A percentile compares a stretch with the other conserved stretches of the same genome.
These are phyloP conservation scores for Corynorhinus townsendii DNA, from an alignment of 2,113 vertebrate genomes.

Conservation along the genomic window DNA sequence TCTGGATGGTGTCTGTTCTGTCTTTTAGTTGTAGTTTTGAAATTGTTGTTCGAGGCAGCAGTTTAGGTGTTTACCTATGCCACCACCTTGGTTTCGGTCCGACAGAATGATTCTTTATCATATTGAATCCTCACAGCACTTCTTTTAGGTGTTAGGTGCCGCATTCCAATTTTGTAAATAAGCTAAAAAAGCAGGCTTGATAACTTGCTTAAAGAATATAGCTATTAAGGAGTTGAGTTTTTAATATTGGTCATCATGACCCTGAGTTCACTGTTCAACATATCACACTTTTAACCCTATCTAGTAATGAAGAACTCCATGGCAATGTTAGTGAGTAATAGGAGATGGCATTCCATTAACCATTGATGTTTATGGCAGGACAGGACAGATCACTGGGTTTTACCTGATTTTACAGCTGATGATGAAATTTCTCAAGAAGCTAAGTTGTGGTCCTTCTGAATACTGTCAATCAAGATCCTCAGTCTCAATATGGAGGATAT, in stretches of 20 bases:
- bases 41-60: too few species aligned
- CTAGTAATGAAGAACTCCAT: neutral
- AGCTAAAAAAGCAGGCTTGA: neutral
- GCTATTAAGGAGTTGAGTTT: neutral
- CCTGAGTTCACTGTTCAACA: neutral
- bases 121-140: neutral
- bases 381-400: neutral
- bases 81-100: too few species aligned
- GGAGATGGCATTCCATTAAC: neutral
- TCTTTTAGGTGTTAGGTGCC: neutral
- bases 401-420: neutral
- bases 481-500: neutral
- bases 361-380: neutral
- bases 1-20: too few species aligned
- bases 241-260: neutral
- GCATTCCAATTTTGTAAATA: neutral
- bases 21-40: too few species aligned
- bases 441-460: neutral
- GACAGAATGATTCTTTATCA: neutral
- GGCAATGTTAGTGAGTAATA: neutral
- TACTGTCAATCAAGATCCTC: neutral
- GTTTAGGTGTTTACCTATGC: too few species aligned
- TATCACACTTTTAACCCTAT: neutral
- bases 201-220: neutral
- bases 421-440: neutral